A percentile compares a stretch with the other conserved stretches of the same genome.
These are phyloP conservation scores for Hapalemur alaotrensis DNA, from an alignment of 2,797 vertebrate species.

Conservation along the genomic window DNA sequence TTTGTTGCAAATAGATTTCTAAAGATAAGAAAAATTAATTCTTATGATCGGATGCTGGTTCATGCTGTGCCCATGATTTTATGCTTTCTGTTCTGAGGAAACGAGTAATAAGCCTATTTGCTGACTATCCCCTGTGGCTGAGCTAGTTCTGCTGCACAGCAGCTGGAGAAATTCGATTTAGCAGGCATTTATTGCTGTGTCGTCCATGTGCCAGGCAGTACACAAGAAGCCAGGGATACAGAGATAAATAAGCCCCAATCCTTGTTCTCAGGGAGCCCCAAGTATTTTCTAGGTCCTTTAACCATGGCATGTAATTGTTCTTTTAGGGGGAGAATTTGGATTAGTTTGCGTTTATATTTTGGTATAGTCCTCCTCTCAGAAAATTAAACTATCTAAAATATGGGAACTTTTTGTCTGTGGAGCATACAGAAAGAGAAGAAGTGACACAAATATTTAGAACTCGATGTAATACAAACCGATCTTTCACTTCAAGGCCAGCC, in stretches of 20 bases:
- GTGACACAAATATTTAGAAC: neutral
- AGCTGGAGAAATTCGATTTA: neutral
- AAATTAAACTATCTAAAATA: neutral
- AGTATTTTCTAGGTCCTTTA: neutral
- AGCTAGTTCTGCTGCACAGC: neutral
- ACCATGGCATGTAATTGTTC: neutral
- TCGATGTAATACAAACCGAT: neutral
- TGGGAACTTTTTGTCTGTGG: neutral
- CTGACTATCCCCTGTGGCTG: neutral
- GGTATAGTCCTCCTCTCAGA: neutral
- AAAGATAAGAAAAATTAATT: neutral
- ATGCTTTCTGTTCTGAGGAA: conserved; percentile 1
- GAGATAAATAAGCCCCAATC: neutral
- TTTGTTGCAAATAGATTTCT: neutral
- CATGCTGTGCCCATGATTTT: neutral
- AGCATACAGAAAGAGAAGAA: neutral
- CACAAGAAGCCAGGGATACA: neutral
- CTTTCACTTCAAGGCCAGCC: neutral
- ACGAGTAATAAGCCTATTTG: neutral
- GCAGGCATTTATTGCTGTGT: neutral
- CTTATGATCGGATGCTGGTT: neutral
- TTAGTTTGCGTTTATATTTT: neutral
- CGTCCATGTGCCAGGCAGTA: neutral
- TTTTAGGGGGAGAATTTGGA: neutral
- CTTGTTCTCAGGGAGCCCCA: neutral